Conservation (phyloP, 2,797 vertebrate species). For the Prunella strophiata region DNA sequence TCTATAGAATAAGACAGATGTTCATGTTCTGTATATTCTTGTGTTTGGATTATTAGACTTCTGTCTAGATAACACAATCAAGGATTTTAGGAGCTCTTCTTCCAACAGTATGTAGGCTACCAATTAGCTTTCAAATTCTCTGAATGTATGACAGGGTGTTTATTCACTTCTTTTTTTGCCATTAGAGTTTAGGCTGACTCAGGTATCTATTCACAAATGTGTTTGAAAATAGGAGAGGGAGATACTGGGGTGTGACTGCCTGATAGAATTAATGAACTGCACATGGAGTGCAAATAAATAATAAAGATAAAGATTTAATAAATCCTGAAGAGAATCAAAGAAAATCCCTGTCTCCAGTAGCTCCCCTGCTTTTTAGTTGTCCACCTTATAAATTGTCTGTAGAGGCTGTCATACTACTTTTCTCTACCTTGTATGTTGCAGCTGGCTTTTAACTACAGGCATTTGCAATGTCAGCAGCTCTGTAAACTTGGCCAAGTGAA, state of each 20-base stretch:
- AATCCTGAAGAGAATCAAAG: neutral
- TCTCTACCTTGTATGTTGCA: neutral
- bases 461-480: neutral
- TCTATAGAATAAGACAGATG: neutral
- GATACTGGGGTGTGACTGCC: neutral
- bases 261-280: neutral
- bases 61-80: neutral
- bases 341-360: neutral
- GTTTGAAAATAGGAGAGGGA: neutral
- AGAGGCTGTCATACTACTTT: neutral
- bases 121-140: neutral
- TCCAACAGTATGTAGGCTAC: neutral
- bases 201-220: neutral
- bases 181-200: neutral
- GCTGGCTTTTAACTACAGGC: neutral
- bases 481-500: neutral
- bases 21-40: neutral
- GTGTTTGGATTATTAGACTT: neutral
- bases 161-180: neutral
- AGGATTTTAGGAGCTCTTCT: neutral
- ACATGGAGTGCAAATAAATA: neutral
- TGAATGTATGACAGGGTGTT: neutral
- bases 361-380: neutral
- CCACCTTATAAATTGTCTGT: neutral
- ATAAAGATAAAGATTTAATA: neutral